Percentiles rank a stretch among this genome's conserved stretches.
phyloP scores from a whole-genome alignment of 1,140 invertebrate species.

The Drosophila sulfurigaster region DNA sequence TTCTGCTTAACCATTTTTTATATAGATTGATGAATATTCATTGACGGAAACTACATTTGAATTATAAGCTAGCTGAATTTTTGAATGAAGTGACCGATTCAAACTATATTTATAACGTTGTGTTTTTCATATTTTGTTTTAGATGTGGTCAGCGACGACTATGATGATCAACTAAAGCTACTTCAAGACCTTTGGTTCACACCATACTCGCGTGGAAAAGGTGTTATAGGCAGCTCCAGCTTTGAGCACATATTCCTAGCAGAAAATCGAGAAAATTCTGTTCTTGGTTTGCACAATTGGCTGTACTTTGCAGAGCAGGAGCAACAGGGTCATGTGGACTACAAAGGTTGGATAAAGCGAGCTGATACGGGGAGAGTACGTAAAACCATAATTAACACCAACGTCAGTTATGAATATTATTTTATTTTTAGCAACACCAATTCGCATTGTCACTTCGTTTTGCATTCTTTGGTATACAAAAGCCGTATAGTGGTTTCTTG shows the following conservation, averaged over 20 bases:
- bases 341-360: constrained; percentile 92
- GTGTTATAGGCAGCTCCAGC: constrained; percentile 91
- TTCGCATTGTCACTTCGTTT: constrained; percentile 87
- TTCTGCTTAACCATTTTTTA: too few species aligned
- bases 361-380: constrained; percentile 89
- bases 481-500: constrained; percentile 92
- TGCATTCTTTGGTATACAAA: constrained; percentile 89
- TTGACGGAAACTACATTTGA: too few species aligned
- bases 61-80: too few species aligned
- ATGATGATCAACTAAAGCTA: constrained; percentile 89
- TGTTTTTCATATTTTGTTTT: not conserved
- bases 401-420: not conserved
- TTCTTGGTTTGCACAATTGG: constrained; percentile 95
- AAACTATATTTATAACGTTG: not conserved
- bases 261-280: constrained; percentile 90
- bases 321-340: constrained; percentile 88
- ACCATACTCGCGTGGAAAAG: constrained; percentile 91
- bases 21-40: too few species aligned
- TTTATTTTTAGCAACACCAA: constrained; percentile 58
- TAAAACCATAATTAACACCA: not conserved
- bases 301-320: constrained; percentile 93
- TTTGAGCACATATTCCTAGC: constrained; percentile 95
- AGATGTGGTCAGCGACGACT: constrained; percentile 84
- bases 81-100: too few species aligned
- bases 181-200: constrained; percentile 92